Conservation (phyloP, 1,140 invertebrate genomes). For the Drosophila serrata region DNA sequence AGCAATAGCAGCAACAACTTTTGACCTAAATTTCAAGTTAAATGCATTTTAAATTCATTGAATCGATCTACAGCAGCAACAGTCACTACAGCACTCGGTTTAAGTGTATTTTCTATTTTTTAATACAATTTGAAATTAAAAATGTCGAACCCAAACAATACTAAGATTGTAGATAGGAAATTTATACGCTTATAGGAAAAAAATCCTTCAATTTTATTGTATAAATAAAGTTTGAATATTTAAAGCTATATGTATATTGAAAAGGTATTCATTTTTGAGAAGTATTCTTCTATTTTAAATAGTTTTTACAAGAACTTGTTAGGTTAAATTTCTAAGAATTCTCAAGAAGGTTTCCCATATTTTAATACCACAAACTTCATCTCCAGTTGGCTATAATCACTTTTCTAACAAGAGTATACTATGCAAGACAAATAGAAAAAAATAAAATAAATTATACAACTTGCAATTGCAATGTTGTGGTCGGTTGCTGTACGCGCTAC, state of each 20-base stretch:
- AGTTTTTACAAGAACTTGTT: not conserved
- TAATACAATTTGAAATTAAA: conserved; percentile 71
- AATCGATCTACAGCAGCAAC: conserved; percentile 69
- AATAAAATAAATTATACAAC: conserved; percentile 65
- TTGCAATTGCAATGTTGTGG: conserved; percentile 57
- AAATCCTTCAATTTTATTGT: not conserved
- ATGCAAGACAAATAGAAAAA: conserved; percentile 42
- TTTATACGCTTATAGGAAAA: conserved; percentile 23
- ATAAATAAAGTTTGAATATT: not conserved
- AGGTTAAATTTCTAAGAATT: not conserved
- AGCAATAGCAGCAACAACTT: conserved; percentile 67
- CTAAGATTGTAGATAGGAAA: conserved; percentile 10
- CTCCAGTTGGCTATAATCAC: not conserved
- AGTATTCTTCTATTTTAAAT: not conserved
- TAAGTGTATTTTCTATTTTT: conserved; percentile 37
- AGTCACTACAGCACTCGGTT: conserved; percentile 32
- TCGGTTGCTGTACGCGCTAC: conserved; percentile 43
- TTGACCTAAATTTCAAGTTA: conserved; percentile 82
- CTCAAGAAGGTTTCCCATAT: not conserved
- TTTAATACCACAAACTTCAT: not conserved
- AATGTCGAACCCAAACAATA: conserved; percentile 21
- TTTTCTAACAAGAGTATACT: conserved; percentile 38
- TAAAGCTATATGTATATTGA: not conserved
- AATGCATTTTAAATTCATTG: conserved; percentile 84
- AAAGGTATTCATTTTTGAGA: not conserved